Percentiles rank a stretch among this genome's conserved stretches.
These are phyloP conservation scores for Hirundo rustica DNA, from an alignment of 2,797 vertebrate genomes.

Conservation along the genomic window DNA sequence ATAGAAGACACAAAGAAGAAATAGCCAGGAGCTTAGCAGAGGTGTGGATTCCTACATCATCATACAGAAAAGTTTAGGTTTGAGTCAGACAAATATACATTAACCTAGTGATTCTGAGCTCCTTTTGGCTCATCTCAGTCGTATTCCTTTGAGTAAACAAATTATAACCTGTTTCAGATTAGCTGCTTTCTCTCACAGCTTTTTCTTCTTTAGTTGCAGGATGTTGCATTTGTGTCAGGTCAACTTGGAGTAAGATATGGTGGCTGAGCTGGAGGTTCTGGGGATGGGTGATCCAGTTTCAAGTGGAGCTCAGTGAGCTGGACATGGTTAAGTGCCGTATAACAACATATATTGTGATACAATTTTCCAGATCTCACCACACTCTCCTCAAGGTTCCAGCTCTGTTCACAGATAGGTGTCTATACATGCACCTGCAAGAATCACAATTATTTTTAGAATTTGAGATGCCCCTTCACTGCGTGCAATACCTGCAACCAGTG, in stretches of 20 bases:
- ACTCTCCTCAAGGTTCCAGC: neutral
- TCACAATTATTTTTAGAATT: neutral
- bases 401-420: neutral
- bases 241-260: neutral
- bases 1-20: neutral
- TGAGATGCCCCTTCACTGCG: neutral
- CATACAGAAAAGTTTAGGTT: neutral
- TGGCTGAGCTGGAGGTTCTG: neutral
- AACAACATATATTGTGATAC: neutral
- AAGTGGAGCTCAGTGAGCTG: neutral
- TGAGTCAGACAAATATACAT: neutral
- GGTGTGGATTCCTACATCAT: neutral
- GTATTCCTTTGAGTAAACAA: neutral
- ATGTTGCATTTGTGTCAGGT: neutral
- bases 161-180: neutral
- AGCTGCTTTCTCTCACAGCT: neutral
- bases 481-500: neutral
- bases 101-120: neutral
- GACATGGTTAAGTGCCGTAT: neutral
- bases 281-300: neutral
- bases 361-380: neutral
- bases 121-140: neutral
- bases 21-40: neutral
- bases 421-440: neutral
- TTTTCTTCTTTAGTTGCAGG: neutral